phyloP scores from a whole-genome alignment of 2,113 vertebrate genomes.

The Coregonus clupeaformis region DNA sequence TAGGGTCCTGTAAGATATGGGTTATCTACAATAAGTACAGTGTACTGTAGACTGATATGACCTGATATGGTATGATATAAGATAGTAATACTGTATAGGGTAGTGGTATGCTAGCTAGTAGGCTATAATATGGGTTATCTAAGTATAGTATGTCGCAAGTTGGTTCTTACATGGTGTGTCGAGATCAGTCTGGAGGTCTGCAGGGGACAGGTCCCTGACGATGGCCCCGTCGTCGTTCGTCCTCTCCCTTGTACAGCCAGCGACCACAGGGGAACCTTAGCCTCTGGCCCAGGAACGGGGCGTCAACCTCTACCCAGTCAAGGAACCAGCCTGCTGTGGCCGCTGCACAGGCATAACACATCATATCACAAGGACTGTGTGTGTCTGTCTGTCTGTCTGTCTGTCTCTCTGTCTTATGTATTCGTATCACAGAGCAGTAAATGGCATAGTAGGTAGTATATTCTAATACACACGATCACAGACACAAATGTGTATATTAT shows the following conservation, averaged over 20 bases:
- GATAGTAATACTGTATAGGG: too few relatives aligned
- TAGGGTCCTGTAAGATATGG: too few relatives aligned
- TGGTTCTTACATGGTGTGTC: constrained; percentile 86
- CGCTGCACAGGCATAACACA: constrained; percentile 67
- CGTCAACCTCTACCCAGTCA: constrained; percentile 94
- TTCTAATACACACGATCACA: neutral
- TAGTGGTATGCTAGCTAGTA: too few relatives aligned
- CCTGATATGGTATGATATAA: too few relatives aligned
- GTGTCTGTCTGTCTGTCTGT: neutral
- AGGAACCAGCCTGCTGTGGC: constrained; percentile 91
- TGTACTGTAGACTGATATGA: too few relatives aligned
- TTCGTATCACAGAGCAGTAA: neutral
- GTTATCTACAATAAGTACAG: too few relatives aligned
- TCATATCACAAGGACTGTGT: neutral
- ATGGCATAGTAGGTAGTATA: neutral
- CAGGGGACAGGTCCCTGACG: constrained; percentile 85
- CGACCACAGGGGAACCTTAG: constrained; percentile 91
- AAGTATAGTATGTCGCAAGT: neutral
- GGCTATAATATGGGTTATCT: too few relatives aligned
- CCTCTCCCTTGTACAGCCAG: constrained; percentile 91
- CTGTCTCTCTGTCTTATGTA: constrained; percentile 74
- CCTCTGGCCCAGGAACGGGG: constrained; percentile 84
- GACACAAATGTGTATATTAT: neutral
- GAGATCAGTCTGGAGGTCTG: constrained; percentile 82
- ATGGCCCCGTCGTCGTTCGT: constrained; percentile 79